These are phyloP conservation scores for Neosilurus hyrtlii DNA, from an alignment of 2,797 vertebrate species.

Conservation along the genomic window DNA sequence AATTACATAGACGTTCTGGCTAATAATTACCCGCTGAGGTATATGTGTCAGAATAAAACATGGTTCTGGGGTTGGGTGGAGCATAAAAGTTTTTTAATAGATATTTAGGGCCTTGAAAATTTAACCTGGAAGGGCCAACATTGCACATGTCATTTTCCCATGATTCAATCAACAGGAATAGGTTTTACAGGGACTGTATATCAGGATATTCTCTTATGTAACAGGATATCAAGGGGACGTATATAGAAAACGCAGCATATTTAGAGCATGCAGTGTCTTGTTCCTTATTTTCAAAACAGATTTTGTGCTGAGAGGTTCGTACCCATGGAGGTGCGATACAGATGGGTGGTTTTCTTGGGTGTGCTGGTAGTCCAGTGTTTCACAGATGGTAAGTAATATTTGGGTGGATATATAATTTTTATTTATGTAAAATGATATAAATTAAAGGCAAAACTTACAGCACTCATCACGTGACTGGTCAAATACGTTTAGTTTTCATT, in stretches of 20 bases:
- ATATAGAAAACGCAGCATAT: constrained; percentile 23
- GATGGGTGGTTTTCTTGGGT: constrained; percentile 9
- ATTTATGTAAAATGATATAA: neutral
- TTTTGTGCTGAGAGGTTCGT: neutral
- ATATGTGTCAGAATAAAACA: neutral
- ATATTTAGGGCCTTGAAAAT: neutral
- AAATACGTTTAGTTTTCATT: neutral
- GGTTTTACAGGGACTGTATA: neutral
- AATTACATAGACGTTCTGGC: neutral
- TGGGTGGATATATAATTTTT: neutral
- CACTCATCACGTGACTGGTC: neutral
- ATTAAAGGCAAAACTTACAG: neutral
- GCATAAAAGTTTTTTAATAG: neutral
- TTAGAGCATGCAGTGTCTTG: neutral
- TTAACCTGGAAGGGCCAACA: neutral
- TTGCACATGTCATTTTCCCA: constrained; percentile 31
- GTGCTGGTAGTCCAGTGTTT: constrained; percentile 14
- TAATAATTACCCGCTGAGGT: neutral
- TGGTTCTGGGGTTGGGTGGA: neutral
- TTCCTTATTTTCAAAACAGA: neutral
- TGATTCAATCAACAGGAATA: neutral
- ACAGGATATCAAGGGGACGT: constrained; percentile 15
- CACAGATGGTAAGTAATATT: constrained; percentile 22
- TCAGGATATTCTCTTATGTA: constrained; percentile 35
- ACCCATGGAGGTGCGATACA: constrained; percentile 20